phyloP scores from a whole-genome alignment of 2,797 vertebrate genomes.

The Clarias pachynema region DNA sequence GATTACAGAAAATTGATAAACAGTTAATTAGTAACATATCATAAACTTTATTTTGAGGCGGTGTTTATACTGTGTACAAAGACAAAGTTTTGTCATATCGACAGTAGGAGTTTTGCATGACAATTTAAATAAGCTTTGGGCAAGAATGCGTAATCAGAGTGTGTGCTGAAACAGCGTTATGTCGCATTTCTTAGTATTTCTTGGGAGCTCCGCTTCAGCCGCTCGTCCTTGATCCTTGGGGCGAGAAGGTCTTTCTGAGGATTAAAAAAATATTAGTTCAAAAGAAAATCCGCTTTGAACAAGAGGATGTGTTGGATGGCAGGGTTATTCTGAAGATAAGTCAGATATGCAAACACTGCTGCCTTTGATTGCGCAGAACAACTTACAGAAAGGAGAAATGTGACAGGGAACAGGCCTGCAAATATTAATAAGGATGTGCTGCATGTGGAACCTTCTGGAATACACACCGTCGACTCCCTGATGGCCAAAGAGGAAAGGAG shows the following conservation, averaged over 20 bases:
- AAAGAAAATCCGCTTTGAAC: conserved; percentile 41
- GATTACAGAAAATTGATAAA: no score
- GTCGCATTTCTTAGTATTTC: not conserved
- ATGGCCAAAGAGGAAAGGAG: conserved; percentile 20
- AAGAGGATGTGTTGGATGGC: conserved; percentile 38
- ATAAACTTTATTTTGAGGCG: no score
- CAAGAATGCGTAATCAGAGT: not conserved
- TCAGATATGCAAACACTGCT: conserved; percentile 37
- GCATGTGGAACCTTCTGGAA: not conserved
- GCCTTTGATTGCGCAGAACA: conserved; percentile 13
- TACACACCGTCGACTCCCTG: conserved; percentile 11
- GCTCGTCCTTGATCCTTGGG: not conserved
- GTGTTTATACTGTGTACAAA: no score
- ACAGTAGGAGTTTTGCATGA: not conserved
- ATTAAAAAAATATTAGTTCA: conserved; percentile 14
- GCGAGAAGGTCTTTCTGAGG: not conserved
- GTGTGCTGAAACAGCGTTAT: not conserved
- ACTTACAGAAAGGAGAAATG: conserved; percentile 9
- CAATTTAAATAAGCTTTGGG: not conserved
- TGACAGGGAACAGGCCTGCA: conserved; percentile 11
- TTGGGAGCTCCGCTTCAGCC: not conserved
- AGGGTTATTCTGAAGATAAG: conserved; percentile 46
- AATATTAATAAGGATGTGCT: conserved; percentile 24
- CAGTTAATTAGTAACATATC: no score
- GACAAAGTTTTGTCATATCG: not conserved